Percentiles rank a stretch among this genome's conserved stretches.
Evolutionary conservation across 2,113 vertebrate species (phyloP).

Genomic region (Clarias macrocephalus): DNA sequence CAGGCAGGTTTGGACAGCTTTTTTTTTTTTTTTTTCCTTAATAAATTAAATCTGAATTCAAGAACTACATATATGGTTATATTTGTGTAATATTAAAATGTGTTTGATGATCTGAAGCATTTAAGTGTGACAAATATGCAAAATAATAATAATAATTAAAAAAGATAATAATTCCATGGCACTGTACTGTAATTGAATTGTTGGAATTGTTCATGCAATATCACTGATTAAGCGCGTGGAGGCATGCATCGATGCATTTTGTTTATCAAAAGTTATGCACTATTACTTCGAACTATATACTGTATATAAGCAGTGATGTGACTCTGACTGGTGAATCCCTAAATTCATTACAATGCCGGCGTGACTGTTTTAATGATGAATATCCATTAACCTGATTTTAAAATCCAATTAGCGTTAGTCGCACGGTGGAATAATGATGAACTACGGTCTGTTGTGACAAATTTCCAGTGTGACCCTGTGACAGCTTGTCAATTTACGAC

Average conservation of each 20-base stretch:
- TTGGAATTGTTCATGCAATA: neutral
- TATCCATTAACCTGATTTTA: constrained; percentile 23
- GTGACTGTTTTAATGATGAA: neutral
- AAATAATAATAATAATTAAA: too few species aligned
- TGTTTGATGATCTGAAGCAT: too few species aligned
- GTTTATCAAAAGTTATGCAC: neutral
- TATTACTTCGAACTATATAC: neutral
- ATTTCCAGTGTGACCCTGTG: constrained; percentile 16
- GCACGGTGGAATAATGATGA: neutral
- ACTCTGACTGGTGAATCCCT: neutral
- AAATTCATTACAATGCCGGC: neutral
- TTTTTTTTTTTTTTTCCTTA: too few species aligned
- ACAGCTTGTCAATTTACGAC: constrained; percentile 25
- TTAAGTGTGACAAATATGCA: too few species aligned
- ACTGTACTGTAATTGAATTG: too few species aligned
- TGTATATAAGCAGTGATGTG: neutral
- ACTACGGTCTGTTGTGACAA: neutral
- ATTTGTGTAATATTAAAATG: too few species aligned
- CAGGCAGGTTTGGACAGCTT: too few species aligned
- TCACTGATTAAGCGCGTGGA: neutral
- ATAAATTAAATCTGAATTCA: too few species aligned
- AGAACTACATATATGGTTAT: too few species aligned
- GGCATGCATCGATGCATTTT: neutral
- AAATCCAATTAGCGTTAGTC: constrained; percentile 14
- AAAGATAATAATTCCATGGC: too few species aligned